These are phyloP conservation scores for Eupithecia pulchellata DNA, from an alignment of 2,888 invertebrate species.

Conservation along the genomic window DNA sequence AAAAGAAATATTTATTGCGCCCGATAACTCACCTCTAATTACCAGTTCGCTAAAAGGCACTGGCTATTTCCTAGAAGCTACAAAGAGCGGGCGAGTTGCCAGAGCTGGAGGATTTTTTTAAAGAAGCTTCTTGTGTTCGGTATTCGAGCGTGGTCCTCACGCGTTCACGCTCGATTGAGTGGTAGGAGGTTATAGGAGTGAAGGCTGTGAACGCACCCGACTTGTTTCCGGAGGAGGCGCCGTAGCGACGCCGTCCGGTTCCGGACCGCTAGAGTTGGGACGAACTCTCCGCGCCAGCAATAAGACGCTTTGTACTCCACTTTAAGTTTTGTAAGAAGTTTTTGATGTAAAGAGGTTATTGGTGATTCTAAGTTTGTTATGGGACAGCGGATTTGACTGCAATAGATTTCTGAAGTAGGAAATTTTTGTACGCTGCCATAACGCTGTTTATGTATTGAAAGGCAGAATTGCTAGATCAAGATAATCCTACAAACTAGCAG, in stretches of 20 bases:
- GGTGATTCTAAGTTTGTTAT: conserved; percentile 3
- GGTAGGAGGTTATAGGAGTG: conserved; percentile 53
- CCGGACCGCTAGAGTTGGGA: conserved; percentile 49
- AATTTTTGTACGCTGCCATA: neutral
- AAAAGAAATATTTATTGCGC: conserved; percentile 42
- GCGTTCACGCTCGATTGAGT: conserved; percentile 66
- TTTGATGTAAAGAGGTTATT: conserved; percentile 17
- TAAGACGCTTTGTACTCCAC: conserved; percentile 23
- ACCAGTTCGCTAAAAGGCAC: conserved; percentile 46
- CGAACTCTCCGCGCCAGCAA: conserved; percentile 34
- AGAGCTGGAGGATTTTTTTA: conserved; percentile 40
- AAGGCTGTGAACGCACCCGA: conserved; percentile 67
- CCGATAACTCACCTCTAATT: conserved; percentile 46
- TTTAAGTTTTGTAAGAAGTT: conserved; percentile 35
- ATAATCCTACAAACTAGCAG: too few relatives aligned
- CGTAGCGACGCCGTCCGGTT: conserved; percentile 76
- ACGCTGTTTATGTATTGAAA: neutral
- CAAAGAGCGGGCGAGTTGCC: conserved; percentile 44
- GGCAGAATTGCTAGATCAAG: neutral
- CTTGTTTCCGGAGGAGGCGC: conserved; percentile 72
- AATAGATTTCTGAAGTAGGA: neutral
- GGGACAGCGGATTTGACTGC: conserved; percentile 4
- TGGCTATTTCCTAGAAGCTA: conserved; percentile 43
- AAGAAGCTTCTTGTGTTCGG: conserved; percentile 32
- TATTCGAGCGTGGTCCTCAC: conserved; percentile 59